Base-by-base conservation (phyloP, 2,797 vertebrate species). In the Gorsachius magnificus region DNA sequence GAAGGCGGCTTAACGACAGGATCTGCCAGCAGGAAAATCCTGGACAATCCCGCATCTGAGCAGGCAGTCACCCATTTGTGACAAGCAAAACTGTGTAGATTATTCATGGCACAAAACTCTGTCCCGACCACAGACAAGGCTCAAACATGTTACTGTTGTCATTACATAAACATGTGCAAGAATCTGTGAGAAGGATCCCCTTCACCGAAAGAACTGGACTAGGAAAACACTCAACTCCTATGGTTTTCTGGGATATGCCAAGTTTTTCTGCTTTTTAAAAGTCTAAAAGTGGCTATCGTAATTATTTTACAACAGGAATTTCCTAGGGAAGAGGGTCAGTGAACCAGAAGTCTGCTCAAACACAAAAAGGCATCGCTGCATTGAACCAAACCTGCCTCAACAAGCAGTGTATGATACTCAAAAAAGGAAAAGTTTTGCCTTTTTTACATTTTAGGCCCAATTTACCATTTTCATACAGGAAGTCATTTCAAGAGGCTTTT, bases 21-120 rank as follows among this genome's bases (percentile, higher is more conserved):
- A 69, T 20, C 45, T 22, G 17, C 38, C 63, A 86, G 70, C n/a
- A 53, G 48, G 50, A 81, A 56, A 81, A 77, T 15, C 7, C 43
- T 51, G 28, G 16, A 38, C 51, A 17, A 48, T 11, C 43, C 29
- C 45, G 28, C 24, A 56, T 13, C 48, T n/a, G 57, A 63, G 28
- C 38, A 31, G 28, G 38, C 50, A 63, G 60, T 45, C 50, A 63
- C 24, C 31, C 21, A 31, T 7, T 26, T 21, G 21, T 11, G 33
- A 57, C 13, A 38, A 56, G 61, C 20, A 92, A 68, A 72, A 56
- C 31, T 0, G 0, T 8, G 7, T 24, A 1, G 5, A 57, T 28
- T 31, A 15, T 13, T 66, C 36, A 19, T 8, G 15, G 31, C 26
- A 18, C 13, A 64, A 48, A 57, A 21, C 38, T 20, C 43, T 24